These are phyloP conservation scores for Oreortyx pictus DNA, from an alignment of 2,797 vertebrate species.

Conservation along the genomic window DNA sequence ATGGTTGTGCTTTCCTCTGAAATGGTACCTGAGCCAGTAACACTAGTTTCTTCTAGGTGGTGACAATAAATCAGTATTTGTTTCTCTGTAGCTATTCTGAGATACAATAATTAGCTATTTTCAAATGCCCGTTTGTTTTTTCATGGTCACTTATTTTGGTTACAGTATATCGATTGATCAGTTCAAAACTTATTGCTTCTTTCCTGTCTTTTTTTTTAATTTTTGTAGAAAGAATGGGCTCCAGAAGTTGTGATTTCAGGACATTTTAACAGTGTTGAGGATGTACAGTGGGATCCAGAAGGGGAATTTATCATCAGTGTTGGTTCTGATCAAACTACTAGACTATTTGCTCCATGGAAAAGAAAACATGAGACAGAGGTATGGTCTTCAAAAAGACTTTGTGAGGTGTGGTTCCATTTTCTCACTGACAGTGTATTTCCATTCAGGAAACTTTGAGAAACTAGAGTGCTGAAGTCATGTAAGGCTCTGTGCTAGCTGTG, in stretches of 20 bases:
- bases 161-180: background rate
- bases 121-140: background rate
- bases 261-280: constrained; percentile 92
- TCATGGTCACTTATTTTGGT: background rate
- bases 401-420: background rate
- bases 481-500: background rate
- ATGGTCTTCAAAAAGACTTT: background rate
- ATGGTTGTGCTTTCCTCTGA: background rate
- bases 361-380: constrained; percentile 83
- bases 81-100: background rate
- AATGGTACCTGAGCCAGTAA: background rate
- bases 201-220: background rate
- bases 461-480: background rate
- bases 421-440: background rate
- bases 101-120: background rate
- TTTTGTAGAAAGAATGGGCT: constrained; percentile 87
- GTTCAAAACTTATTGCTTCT: background rate
- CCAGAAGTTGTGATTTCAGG: constrained; percentile 93
- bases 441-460: background rate
- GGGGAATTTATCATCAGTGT: constrained; percentile 95
- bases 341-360: constrained; percentile 93
- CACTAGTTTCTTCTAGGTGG: background rate
- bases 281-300: constrained; percentile 94
- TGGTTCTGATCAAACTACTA: constrained; percentile 93
- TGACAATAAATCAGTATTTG: background rate